Conservation (phyloP, 1,140 invertebrate genomes). For the Bombus impatiens region DNA sequence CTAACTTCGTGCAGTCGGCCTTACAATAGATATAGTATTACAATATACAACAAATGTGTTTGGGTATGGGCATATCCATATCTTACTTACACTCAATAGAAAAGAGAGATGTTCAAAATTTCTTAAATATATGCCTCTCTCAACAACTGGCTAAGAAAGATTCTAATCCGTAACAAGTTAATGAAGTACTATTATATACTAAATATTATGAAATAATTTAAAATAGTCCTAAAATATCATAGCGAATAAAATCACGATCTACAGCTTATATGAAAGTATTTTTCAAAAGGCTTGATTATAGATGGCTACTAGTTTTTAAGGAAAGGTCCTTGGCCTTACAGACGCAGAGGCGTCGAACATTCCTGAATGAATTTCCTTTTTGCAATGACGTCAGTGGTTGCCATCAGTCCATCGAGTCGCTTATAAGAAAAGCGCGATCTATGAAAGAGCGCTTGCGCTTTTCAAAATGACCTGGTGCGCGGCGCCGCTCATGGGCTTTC, state of each 20-base stretch:
- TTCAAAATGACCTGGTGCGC: slow-evolving; percentile 41
- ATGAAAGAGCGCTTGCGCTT: slow-evolving; percentile 72
- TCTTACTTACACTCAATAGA: background rate
- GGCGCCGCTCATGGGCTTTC: slow-evolving; percentile 35
- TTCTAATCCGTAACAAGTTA: background rate
- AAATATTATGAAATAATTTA: background rate
- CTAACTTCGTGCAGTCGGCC: background rate
- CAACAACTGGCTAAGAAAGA: background rate
- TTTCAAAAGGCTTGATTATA: background rate
- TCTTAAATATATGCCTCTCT: background rate
- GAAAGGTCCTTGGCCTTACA: slow-evolving; percentile 48
- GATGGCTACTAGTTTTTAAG: background rate
- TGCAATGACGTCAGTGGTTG: slow-evolving; percentile 55
- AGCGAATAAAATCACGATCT: background rate
- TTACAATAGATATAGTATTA: background rate
- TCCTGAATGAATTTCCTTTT: slow-evolving; percentile 56
- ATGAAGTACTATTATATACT: background rate
- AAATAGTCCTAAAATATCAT: background rate
- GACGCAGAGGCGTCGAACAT: slow-evolving; percentile 55
- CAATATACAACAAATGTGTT: background rate
- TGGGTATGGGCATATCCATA: background rate
- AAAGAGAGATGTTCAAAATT: background rate
- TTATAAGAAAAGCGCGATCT: slow-evolving; percentile 63
- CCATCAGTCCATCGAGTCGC: slow-evolving; percentile 14
- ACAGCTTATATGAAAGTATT: background rate